Evolutionary conservation across 2,113 vertebrate genomes (phyloP), one percentile per base, ranked within the genome.

Genomic region (Calonectris borealis): DNA sequence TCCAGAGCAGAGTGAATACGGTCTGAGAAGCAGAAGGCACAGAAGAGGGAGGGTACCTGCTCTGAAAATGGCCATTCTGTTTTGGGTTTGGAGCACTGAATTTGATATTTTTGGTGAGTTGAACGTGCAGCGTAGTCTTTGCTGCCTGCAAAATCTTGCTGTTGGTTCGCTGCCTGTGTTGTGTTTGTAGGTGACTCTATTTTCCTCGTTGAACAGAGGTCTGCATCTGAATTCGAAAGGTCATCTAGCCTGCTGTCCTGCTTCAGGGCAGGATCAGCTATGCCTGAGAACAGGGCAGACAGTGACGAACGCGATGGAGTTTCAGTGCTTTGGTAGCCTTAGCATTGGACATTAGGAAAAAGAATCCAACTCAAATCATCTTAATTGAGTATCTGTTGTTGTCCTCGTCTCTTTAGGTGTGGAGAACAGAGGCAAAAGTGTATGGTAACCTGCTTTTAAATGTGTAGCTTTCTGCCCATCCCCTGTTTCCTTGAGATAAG

Each of bases 1-100:
- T 65, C 44, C 68, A 1, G 44, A 27, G 8, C 3, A 0, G 46
- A 34, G 2, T 6, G 36, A n/a, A 1, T 10, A 1, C 0, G 2
- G 16, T 16, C 46, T 6, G 48, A 52, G 68, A 29, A 64, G 44
- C 44, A 12, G 0, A 1, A 16, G 66, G 44, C 14, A 2, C 26
- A 6, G 79, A 13, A 19, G 16, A 44, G 64, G 46, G 19, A 34
- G 38, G 42, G 25, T 13, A 13, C 31, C n/a, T 42, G 48, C 94
- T 73, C 69, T 57, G 68, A 9, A 40, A 42, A 21, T 5, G 17
- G 6, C 29, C 38, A 0, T 55, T 12, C 64, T 68, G 54, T 1
- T 83, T 40, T 32, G 72, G 55, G 34, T 42, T 64, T 36, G 44
- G 5, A 3, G 71, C 2, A 0, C 83, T 11, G 17, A 1, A 2